phyloP scores from a whole-genome alignment of 2,113 vertebrate genomes.

The Gnathonemus echidnorhynchus region DNA sequence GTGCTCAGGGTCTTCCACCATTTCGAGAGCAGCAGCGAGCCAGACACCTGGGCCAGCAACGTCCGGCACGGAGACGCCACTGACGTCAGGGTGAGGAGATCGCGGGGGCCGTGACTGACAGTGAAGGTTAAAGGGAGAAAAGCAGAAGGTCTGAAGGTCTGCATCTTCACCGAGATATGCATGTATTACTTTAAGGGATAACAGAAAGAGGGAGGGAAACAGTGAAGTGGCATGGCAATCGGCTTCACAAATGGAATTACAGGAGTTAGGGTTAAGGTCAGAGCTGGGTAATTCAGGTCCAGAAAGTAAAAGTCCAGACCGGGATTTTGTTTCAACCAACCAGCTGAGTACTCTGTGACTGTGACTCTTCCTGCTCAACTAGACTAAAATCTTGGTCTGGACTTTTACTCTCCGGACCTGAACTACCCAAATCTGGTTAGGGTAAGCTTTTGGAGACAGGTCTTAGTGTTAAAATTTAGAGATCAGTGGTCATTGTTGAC shows the following conservation, averaged over 20 bases:
- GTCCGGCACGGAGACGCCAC: slow-evolving; percentile 95
- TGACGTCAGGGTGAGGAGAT: slow-evolving; percentile 79
- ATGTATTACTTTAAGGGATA: background rate
- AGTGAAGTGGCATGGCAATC: background rate
- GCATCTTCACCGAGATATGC: background rate
- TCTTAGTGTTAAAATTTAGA: too few relatives aligned
- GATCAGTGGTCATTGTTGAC: too few relatives aligned
- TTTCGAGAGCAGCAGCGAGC: slow-evolving; percentile 87
- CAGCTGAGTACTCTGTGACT: too few relatives aligned
- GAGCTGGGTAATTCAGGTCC: background rate
- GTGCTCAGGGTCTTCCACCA: slow-evolving; percentile 95
- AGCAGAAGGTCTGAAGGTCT: background rate
- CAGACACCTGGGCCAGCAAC: slow-evolving; percentile 86
- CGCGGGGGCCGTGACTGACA: background rate
- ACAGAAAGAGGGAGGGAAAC: background rate
- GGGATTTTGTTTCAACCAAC: too few relatives aligned
- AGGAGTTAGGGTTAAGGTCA: background rate
- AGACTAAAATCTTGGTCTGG: too few relatives aligned
- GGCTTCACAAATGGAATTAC: background rate
- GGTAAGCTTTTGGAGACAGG: background rate
- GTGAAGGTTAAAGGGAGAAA: background rate
- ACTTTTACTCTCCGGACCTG: too few relatives aligned
- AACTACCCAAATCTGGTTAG: background rate
- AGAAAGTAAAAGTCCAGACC: too few relatives aligned
- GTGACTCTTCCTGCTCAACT: too few relatives aligned